Evolutionary conservation across 2,888 invertebrate genomes (phyloP).

Genomic region (Cantharis rustica): DNA sequence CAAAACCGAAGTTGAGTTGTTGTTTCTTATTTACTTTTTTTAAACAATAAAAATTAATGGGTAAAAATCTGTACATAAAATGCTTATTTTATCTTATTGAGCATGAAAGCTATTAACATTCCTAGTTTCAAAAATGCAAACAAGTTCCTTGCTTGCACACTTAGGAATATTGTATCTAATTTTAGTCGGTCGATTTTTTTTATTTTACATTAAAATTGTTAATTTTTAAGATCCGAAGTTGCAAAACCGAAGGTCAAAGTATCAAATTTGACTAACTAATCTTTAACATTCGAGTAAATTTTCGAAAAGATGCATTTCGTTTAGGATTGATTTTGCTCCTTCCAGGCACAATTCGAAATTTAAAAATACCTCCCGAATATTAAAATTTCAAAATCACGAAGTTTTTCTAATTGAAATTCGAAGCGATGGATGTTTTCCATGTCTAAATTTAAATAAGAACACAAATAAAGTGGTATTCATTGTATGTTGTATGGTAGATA

Average conservation of each 20-base stretch:
- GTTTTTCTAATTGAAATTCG: background rate
- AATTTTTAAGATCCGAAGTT: background rate
- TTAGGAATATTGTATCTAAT: background rate
- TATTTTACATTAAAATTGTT: background rate
- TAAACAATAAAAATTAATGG: background rate
- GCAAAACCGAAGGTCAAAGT: background rate
- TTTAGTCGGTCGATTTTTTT: background rate
- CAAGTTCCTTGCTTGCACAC: background rate
- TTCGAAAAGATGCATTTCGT: background rate
- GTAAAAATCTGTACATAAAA: background rate
- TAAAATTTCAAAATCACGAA: background rate
- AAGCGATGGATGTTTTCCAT: background rate
- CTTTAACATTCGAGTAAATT: background rate
- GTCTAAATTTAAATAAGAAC: background rate
- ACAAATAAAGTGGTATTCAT: background rate
- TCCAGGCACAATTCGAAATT: background rate
- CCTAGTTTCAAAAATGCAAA: background rate
- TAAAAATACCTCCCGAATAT: background rate
- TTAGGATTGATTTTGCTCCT: background rate
- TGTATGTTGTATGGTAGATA: background rate
- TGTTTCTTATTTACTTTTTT: background rate
- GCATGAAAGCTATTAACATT: background rate
- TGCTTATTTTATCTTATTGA: background rate
- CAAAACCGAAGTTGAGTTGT: background rate
- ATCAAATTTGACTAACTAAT: background rate